These are phyloP conservation scores for Physocephala rufipes DNA, from an alignment of 2,888 invertebrate genomes.

Conservation along the genomic window DNA sequence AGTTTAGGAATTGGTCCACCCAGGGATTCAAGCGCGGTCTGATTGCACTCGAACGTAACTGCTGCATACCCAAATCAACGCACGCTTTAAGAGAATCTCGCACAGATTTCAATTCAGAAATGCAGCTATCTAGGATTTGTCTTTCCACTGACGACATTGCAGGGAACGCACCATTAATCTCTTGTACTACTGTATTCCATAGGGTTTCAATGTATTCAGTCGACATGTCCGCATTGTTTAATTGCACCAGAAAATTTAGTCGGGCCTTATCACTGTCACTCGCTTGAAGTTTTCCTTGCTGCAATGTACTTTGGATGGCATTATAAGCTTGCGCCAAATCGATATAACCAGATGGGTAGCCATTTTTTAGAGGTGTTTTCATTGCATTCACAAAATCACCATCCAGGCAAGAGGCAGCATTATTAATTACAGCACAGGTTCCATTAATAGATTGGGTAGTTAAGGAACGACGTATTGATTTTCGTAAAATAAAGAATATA, in stretches of 20 bases:
- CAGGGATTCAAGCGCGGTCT: slow-evolving; percentile 85
- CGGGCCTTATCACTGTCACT: slow-evolving; percentile 82
- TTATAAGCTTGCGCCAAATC: slow-evolving; percentile 85
- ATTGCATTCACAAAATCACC: slow-evolving; percentile 81
- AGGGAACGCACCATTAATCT: slow-evolving; percentile 73
- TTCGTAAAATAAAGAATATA: slow-evolving; percentile 95
- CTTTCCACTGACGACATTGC: slow-evolving; percentile 72
- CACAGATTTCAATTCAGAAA: slow-evolving; percentile 67
- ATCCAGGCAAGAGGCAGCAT: slow-evolving; percentile 87
- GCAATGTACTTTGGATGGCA: slow-evolving; percentile 80
- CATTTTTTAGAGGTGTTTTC: slow-evolving; percentile 75
- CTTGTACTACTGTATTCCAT: slow-evolving; percentile 78
- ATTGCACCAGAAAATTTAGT: slow-evolving; percentile 77
- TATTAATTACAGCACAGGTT: slow-evolving; percentile 95
- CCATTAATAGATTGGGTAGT: slow-evolving; percentile 93
- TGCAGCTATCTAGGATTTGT: slow-evolving; percentile 78
- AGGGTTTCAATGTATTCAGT: slow-evolving; percentile 90
- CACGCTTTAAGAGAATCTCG: slow-evolving; percentile 70
- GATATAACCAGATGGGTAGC: slow-evolving; percentile 81
- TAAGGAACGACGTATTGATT: slow-evolving; percentile 93
- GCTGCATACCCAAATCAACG: slow-evolving; percentile 82
- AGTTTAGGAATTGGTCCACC: slow-evolving; percentile 81
- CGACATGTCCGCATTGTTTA: slow-evolving; percentile 92
- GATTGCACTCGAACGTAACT: slow-evolving; percentile 80
- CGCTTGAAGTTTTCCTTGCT: slow-evolving; percentile 81